Conservation (phyloP, 2,888 invertebrate genomes). For the Epinotia demarniana region DNA sequence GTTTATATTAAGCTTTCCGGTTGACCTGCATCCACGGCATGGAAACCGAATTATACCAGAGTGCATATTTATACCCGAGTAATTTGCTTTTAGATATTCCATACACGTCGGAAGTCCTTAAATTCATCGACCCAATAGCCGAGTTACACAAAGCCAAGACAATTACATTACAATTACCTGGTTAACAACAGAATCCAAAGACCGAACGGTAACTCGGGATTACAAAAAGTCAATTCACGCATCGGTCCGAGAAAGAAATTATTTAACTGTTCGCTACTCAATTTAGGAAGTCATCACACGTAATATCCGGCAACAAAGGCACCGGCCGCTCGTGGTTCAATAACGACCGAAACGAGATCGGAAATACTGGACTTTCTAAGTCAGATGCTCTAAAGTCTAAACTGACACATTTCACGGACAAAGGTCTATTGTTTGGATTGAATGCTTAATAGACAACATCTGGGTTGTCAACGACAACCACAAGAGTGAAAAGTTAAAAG, state of each 20-base stretch:
- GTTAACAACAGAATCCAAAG: constrained; percentile 53
- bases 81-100: constrained; percentile 36
- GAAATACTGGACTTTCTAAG: constrained; percentile 57
- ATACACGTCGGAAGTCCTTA: constrained; percentile 40
- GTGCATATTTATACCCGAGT: constrained; percentile 23
- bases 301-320: constrained; percentile 60
- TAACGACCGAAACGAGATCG: constrained; percentile 59
- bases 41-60: constrained; percentile 20
- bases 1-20: constrained; percentile 41
- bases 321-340: constrained; percentile 53
- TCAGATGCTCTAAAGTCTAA: constrained; percentile 47
- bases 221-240: constrained; percentile 68
- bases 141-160: constrained; percentile 61
- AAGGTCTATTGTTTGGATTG: constrained; percentile 35
- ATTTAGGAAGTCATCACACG: constrained; percentile 64
- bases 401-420: constrained; percentile 37
- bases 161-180: constrained; percentile 66
- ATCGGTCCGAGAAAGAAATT: constrained; percentile 66
- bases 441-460: constrained; percentile 37
- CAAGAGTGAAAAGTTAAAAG: constrained; percentile 21
- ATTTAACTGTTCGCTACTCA: constrained; percentile 73
- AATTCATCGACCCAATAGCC: constrained; percentile 62
- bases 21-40: constrained; percentile 28
- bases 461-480: constrained; percentile 32
- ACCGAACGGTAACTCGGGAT: constrained; percentile 66